Evolutionary conservation across 2,113 vertebrate species (phyloP).

Genomic region (Thunnus thynnus): DNA sequence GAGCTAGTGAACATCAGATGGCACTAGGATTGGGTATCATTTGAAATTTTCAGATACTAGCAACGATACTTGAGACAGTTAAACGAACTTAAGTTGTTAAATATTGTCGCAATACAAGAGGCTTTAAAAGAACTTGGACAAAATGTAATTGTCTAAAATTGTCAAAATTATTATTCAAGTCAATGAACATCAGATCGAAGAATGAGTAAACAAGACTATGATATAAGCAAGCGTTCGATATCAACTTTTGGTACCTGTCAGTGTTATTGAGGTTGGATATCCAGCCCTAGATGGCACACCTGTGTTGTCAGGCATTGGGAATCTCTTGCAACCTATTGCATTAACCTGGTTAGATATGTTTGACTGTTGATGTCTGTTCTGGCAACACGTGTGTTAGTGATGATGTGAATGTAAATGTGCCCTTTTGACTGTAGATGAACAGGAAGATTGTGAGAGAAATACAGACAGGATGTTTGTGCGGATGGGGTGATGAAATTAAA

Average conservation of each 20-base stretch:
- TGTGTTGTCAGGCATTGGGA: conserved; percentile 6
- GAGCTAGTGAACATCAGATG: neutral
- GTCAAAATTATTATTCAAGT: neutral
- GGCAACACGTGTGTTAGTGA: conserved; percentile 1
- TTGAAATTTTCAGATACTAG: neutral
- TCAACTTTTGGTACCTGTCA: neutral
- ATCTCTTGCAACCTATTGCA: conserved; percentile 12
- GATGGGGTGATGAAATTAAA: conserved; percentile 59
- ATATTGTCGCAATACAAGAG: no score
- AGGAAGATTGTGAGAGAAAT: conserved; percentile 17
- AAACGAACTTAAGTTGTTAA: no score
- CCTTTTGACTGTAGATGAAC: conserved; percentile 37
- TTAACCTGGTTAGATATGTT: conserved; percentile 24
- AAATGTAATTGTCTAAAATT: no score
- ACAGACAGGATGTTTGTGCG: conserved; percentile 36
- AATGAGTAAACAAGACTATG: neutral
- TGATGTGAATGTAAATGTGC: conserved; percentile 59
- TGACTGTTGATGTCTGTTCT: conserved; percentile 19
- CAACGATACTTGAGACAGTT: no score
- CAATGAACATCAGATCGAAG: neutral
- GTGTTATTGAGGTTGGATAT: neutral
- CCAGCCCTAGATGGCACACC: neutral
- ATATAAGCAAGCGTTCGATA: neutral
- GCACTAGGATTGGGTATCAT: no score
- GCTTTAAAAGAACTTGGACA: no score